Base-by-base conservation (phyloP, 2,113 vertebrate genomes). In the Noctilio leporinus region DNA sequence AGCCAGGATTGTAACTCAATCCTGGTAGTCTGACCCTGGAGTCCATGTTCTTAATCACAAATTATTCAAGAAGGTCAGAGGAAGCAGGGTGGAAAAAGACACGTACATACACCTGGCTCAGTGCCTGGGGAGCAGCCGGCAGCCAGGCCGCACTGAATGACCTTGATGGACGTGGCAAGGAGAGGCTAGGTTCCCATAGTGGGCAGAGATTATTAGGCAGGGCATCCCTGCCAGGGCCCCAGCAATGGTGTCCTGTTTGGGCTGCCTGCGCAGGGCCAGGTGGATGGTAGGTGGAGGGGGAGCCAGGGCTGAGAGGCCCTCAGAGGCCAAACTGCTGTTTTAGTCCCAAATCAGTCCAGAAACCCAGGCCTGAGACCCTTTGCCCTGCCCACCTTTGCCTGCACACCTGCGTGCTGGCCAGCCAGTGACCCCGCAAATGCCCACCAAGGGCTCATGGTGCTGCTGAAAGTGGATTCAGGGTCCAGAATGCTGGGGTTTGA, bases 361-460 rank as follows among this genome's bases (percentile, higher is more conserved):
- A 91, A 38, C 11, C 69, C 35, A 62, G 47, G 10, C 35, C 57
- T 19, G 28, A 43, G 30, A 10, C 33, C 38, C 26, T 30, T 1
- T 4, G 8, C 45, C 33, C 35, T 49, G 51, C 51, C 33, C 22
- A 1, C 0, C 0, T 0, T 5, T 11, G 43, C 10, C 43, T 57
- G n/a, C 14, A 19, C 17, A 22, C 20, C 20, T 4, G 0, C 12
- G 2, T 6, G 16, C 7, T 0, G 0, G 45, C 62, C 47, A 8
- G 5, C 57, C 72, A 10, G 6, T 15, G 14, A 35, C 40, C 77
- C 78, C 28, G 11, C 10, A 57, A 45, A 64, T 0, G 2, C 26
- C 75, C 43, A 12, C 8, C 0, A 0, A 5, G 33, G 5, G 14
- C 69, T 78, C 19, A 3, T 0, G 11, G 2, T 43, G 20, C 20